Evolutionary conservation across 2,797 vertebrate species (phyloP), one percentile per base, ranked within the genome.

Genomic region (Hippocampus kuda): DNA sequence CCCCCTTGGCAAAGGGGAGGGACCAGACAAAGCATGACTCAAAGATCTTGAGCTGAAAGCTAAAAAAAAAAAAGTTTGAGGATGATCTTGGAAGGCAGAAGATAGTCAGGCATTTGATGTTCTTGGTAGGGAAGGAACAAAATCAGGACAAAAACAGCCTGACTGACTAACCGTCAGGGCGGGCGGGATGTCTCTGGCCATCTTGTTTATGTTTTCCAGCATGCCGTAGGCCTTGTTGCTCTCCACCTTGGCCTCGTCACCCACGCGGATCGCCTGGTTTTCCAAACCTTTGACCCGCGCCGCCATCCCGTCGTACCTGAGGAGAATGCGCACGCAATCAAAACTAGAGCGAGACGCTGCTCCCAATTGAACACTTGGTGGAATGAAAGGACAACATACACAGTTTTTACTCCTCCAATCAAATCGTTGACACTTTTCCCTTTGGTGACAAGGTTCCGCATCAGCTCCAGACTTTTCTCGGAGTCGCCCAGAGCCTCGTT

Each of bases 341-440:
- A n/a, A 42, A 51, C 11, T 5, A 5, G 11, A 67, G 3, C 2
- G 34, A 22, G 15, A 46, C 41, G 12, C 18, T 38, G 18, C 54
- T 44, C 27, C 2, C 26, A 12, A 20, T 54, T 62, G 26, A 30
- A 54, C 48, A 18, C 20, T 22, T 6, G 22, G 22, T 53, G 51
- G 53, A 54, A 9, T 4, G n/a, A 54, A 54, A 12, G 49, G 13
- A 12, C 7, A 6, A 79, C 87, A 83, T 72, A 89, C 86, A 3
- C 77, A 7, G 49, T 70, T 42, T 81, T 83, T 68, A 86, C 79
- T 4, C 78, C 80, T 66, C 81, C 81, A 0, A 86, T 78, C 68
- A 81, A 70, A 38, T 84, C 80, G 24, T 85, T 85, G 68, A 82
- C 86, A 85, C 44, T 87, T 90, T 93, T 87, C 89, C 89, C 88